phyloP scores from a whole-genome alignment of 2,797 vertebrate genomes.

The Thunnus albacares region DNA sequence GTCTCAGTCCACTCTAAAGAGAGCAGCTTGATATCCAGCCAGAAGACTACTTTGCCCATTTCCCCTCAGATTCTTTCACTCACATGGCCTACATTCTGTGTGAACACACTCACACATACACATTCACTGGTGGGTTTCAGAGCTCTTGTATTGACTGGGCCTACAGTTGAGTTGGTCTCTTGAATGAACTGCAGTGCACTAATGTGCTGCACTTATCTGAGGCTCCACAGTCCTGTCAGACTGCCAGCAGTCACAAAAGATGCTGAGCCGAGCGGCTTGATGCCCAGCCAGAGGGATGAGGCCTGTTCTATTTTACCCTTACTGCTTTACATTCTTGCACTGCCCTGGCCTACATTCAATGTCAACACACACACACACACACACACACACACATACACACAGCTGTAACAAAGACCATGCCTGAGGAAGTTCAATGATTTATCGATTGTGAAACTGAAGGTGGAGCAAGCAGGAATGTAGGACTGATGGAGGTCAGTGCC shows the following conservation, averaged over 20 bases:
- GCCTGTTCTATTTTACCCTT: constrained; percentile 24
- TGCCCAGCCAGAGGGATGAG: constrained; percentile 43
- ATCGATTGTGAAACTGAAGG: constrained; percentile 52
- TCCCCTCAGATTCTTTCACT: constrained; percentile 14
- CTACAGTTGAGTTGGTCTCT: constrained; percentile 33
- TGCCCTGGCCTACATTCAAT: constrained; percentile 55
- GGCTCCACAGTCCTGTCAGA: constrained; percentile 36
- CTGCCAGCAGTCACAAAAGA: constrained; percentile 63
- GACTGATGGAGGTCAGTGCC: constrained; percentile 44
- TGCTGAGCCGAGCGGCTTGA: constrained; percentile 46
- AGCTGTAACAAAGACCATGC: constrained; percentile 13
- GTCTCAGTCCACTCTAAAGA: not conserved
- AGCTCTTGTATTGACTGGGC: constrained; percentile 24
- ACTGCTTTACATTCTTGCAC: constrained; percentile 63
- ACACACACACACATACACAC: constrained; percentile 13
- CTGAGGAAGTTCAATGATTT: constrained; percentile 37
- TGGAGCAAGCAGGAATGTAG: constrained; percentile 22
- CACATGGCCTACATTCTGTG: constrained; percentile 52
- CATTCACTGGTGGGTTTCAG: constrained; percentile 12
- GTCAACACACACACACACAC: not conserved
- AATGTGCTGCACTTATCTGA: constrained; percentile 57
- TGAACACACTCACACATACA: constrained; percentile 4
- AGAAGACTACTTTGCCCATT: not conserved
- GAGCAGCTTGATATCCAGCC: not conserved
- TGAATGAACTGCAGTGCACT: constrained; percentile 38